Conservation (phyloP, 2,113 vertebrate genomes). For the Prochilodus magdalenae region DNA sequence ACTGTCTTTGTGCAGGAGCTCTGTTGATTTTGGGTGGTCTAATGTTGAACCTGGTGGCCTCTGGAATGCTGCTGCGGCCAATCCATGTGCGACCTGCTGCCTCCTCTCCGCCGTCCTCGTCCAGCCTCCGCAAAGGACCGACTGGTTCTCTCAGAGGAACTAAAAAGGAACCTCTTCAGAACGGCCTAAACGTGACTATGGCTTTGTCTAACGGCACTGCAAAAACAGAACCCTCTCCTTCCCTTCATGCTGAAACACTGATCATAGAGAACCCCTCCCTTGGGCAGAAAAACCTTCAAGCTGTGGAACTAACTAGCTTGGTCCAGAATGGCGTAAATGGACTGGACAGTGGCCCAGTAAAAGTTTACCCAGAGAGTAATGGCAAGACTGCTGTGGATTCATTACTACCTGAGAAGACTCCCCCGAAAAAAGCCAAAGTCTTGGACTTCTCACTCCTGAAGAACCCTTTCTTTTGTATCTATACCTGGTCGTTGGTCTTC, state of each 20-base stretch:
- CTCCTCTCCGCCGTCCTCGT: slow-evolving; percentile 56
- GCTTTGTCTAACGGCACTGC: slow-evolving; percentile 71
- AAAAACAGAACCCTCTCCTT: slow-evolving; percentile 64
- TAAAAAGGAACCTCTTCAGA: slow-evolving; percentile 71
- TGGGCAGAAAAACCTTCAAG: slow-evolving; percentile 51
- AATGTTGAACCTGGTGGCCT: slow-evolving; percentile 88
- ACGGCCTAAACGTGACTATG: slow-evolving; percentile 65
- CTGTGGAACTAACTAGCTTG: slow-evolving; percentile 57
- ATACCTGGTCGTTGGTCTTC: slow-evolving; percentile 91
- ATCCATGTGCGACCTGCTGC: slow-evolving; percentile 55
- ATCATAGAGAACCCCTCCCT: slow-evolving; percentile 45
- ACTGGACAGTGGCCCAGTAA: slow-evolving; percentile 39
- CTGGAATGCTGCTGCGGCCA: slow-evolving; percentile 89
- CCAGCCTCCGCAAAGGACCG: slow-evolving; percentile 64
- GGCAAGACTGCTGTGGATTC: slow-evolving; percentile 61
- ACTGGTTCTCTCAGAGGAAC: slow-evolving; percentile 62
- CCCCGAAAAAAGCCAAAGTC: slow-evolving; percentile 63
- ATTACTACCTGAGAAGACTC: slow-evolving; percentile 53
- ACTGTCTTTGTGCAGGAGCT: slow-evolving; percentile 76
- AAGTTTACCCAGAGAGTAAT: slow-evolving; percentile 63
- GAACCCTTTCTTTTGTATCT: slow-evolving; percentile 90
- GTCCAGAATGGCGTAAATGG: slow-evolving; percentile 58
- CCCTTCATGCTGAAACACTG: slow-evolving; percentile 54
- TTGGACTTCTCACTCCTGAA: slow-evolving; percentile 85
- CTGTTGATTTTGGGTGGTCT: slow-evolving; percentile 89